Evolutionary conservation across 2,888 invertebrate species (phyloP), one percentile per base, ranked within the genome.

Genomic region (Lepidochrysops patricia): DNA sequence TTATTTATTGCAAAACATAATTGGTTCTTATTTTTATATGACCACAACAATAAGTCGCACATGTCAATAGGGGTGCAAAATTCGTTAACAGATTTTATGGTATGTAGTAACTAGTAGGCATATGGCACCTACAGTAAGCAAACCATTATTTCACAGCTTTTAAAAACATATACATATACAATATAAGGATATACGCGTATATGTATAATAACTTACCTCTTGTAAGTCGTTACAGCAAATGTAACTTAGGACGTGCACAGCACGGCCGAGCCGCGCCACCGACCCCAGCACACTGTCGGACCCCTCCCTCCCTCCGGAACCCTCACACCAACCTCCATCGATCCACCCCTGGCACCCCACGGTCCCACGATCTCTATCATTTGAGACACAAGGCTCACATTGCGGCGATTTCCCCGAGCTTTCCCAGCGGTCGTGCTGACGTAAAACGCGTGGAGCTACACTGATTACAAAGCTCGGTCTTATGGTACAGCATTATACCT

Each of bases 251-350:
- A 25, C 29, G n/a, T 52, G 50, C 34, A 50, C 26, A 68, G 74
- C 75, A 77, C 85, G 76, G 70, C 72, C 75, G 72, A 66, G 66
- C 76, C 72, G 69, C 73, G 72, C 67, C 73, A 70, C 70, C 63
- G 68, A 68, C 71, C 69, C 73, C 71, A 72, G 76, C 79, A 72
- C 70, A 82, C 82, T 82, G 80, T 62, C 72, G 69, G 60, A 52
- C 34, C 64, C 64, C 60, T 62, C 34, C 64, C 62, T 61, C 67
- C 65, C 68, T 65, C 68, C 75, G 79, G 74, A 78, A 74, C 73
- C 68, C 68, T 68, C 71, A 62, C 69, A 74, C 72, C 75, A 67
- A 71, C 63, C 63, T 60, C 61, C 82, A 87, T 87, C 86, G 86
- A 86, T 86, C 86, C 82, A 79, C 79, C 79, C 80, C 75, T 68